phyloP scores from a whole-genome alignment of 2,113 vertebrate species.

The Sardina pilchardus region DNA sequence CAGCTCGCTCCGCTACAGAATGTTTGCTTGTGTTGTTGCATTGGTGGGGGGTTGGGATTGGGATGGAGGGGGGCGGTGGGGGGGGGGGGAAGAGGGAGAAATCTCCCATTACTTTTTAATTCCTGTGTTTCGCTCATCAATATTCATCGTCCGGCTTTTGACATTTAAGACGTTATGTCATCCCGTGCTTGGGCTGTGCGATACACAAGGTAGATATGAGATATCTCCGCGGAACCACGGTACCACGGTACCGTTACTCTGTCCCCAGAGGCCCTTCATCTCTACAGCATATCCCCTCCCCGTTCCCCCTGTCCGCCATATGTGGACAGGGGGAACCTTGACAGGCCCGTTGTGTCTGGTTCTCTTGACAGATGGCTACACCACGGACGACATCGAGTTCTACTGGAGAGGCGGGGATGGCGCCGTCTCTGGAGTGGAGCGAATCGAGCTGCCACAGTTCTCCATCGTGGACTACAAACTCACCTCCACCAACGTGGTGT shows the following conservation, averaged over 20 bases:
- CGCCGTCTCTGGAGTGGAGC: conserved; percentile 93
- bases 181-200: neutral
- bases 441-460: conserved; percentile 97
- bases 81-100: neutral
- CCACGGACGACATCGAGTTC: conserved; percentile 98
- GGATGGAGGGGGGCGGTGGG: no score
- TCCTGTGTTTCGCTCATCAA: neutral
- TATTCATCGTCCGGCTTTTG: neutral
- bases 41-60: neutral
- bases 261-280: neutral
- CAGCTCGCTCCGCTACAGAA: neutral
- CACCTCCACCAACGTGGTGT: conserved; percentile 96
- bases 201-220: neutral
- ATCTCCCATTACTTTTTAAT: conserved; percentile 18
- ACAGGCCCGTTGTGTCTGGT: neutral
- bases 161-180: neutral
- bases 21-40: neutral
- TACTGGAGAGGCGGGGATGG: conserved; percentile 96
- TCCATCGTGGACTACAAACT: conserved; percentile 98
- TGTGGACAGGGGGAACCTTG: neutral
- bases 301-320: neutral
- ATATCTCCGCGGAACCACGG: neutral
- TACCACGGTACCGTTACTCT: neutral
- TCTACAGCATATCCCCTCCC: neutral
- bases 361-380: conserved; percentile 87